Evolutionary conservation across 1,140 invertebrate species (phyloP), one percentile per base, ranked within the genome.

Genomic region (Papilio polytes): DNA sequence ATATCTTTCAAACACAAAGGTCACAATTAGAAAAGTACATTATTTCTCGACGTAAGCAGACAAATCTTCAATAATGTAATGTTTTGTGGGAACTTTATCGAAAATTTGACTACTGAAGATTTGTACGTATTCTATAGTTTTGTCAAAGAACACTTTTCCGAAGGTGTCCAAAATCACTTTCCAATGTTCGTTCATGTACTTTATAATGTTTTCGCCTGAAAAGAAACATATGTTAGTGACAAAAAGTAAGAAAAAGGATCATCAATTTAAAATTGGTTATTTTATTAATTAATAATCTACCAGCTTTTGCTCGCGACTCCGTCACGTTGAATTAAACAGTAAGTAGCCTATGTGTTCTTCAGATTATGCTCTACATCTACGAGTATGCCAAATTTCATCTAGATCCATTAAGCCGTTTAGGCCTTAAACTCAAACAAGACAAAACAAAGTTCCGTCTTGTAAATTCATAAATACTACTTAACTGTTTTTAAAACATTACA

Each of bases 171-270:
- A 66, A 2, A 89, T 20, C 0, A 85, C 46, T 51, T 85, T 87
- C 84, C 83, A 87, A 22, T 91, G 90, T 44, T 88, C 56, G 59
- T 91, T 91, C 36, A 91, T 51, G n/a, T 89, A 82, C 13, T 80
- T 80, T 0, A 84, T 82, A 1, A 90, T 63, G 15, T 84, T 9
- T 70, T 88, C 81, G 74, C 85, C 90, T 92, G 85, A 3, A 84
- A 86, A 82, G 20, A 82, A 74, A 66, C 76, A 77, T 63, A 80
- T 80, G 46, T 63, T 82, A 56, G 70, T 79, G 7, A 41, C 6
- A 0, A 0, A 41, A 8, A 41, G 7, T 41, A 41, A 41, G 7
- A 41, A 41, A 41, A 8, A 41, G 36, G 36, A n/a, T 41, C 8
- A 41, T 41, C 36, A 41, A 41, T 8, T 41, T 41, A 41, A 41